Conservation (phyloP, 2,797 vertebrate species). For the Apogon hyalosoma region DNA sequence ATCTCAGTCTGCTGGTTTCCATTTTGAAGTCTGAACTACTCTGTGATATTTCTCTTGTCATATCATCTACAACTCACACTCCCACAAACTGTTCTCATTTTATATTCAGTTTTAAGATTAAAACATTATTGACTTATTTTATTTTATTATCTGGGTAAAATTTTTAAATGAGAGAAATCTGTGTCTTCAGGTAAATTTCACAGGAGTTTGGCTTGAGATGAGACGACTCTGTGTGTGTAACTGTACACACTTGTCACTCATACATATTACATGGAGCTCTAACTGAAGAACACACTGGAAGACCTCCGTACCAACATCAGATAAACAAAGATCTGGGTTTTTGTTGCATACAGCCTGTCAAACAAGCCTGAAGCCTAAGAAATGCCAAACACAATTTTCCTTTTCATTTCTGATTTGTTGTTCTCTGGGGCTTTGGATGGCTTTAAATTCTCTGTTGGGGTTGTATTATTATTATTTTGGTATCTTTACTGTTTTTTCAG, state of each 20-base stretch:
- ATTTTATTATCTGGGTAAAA: background rate
- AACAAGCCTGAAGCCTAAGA: conserved; percentile 4
- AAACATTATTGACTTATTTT: background rate
- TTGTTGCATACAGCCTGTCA: background rate
- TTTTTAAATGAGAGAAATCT: too few species aligned
- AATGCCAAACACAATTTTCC: background rate
- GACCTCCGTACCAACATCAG: background rate
- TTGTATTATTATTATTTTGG: too few species aligned
- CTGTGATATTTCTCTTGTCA: conserved; percentile 9
- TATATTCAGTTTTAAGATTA: background rate
- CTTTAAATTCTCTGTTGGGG: background rate
- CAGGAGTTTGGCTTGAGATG: too few species aligned
- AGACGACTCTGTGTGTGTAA: too few species aligned
- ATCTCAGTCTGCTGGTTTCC: background rate
- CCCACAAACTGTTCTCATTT: background rate
- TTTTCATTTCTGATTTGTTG: background rate
- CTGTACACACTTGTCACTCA: background rate
- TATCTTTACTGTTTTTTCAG: too few species aligned
- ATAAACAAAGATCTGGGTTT: conserved; percentile 6
- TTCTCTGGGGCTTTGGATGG: background rate
- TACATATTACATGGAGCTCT: background rate
- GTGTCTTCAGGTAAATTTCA: too few species aligned
- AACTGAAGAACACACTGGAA: background rate
- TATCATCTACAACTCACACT: background rate
- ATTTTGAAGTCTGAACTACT: background rate